These are phyloP conservation scores for Epinephelus lanceolatus DNA, from an alignment of 2,113 vertebrate species.

Conservation along the genomic window DNA sequence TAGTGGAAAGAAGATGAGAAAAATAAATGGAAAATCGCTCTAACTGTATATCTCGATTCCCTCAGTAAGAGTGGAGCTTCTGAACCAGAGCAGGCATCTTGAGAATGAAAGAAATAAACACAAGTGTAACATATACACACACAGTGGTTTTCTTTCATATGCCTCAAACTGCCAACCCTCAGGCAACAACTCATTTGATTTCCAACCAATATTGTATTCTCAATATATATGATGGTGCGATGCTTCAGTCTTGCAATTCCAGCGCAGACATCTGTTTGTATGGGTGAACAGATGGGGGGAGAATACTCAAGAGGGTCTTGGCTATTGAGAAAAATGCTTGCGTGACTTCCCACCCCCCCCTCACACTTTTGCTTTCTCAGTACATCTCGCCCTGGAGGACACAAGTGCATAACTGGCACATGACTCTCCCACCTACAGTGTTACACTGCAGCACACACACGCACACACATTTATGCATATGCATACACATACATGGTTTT, in stretches of 20 bases:
- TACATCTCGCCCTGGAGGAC: conserved; percentile 67
- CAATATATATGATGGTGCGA: conserved; percentile 54
- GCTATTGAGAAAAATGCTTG: conserved; percentile 71
- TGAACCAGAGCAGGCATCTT: conserved; percentile 29
- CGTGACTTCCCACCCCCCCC: conserved; percentile 53
- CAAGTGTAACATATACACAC: conserved; percentile 10
- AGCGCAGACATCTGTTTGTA: conserved; percentile 74
- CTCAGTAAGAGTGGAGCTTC: conserved; percentile 20
- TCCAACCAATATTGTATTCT: conserved; percentile 60
- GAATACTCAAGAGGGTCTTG: conserved; percentile 55
- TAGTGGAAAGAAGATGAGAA: conserved; percentile 39
- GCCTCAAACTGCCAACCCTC: conserved; percentile 58
- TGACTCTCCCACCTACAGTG: conserved; percentile 62
- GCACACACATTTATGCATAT: not conserved
- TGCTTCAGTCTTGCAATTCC: conserved; percentile 57
- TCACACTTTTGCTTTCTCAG: conserved; percentile 62
- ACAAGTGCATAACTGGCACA: conserved; percentile 68
- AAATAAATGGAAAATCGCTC: conserved; percentile 43
- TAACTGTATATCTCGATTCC: conserved; percentile 31
- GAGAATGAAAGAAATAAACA: conserved; percentile 56
- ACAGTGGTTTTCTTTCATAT: conserved; percentile 51
- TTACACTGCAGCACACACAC: conserved; percentile 31
- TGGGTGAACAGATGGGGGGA: conserved; percentile 67
- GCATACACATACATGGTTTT: conserved; percentile 1
- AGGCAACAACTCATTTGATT: conserved; percentile 73